These are phyloP conservation scores for Sitobion miscanthi DNA, from an alignment of 1,140 invertebrate species.

Conservation along the genomic window DNA sequence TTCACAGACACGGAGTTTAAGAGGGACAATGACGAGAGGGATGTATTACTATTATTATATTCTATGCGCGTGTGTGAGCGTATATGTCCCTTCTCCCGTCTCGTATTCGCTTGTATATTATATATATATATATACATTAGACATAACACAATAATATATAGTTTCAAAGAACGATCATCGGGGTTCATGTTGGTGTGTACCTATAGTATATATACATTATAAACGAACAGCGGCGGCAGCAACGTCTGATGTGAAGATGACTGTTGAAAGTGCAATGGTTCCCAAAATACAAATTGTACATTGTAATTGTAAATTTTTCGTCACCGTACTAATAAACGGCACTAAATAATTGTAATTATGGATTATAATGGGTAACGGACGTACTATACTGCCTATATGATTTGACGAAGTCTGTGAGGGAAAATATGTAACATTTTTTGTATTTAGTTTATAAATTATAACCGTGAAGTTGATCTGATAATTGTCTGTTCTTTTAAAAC, in stretches of 20 bases:
- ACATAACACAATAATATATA: constrained; percentile 7
- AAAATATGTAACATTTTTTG: neutral
- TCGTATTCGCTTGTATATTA: neutral
- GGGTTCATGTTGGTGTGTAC: neutral
- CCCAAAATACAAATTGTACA: neutral
- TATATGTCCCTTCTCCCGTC: neutral
- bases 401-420: neutral
- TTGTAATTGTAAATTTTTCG: neutral
- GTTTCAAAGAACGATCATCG: constrained; percentile 14
- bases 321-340: neutral
- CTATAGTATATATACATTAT: neutral
- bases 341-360: neutral
- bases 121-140: neutral
- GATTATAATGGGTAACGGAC: too few relatives aligned
- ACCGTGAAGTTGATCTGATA: neutral
- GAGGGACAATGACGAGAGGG: neutral
- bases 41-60: neutral
- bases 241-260: neutral
- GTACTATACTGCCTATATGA: neutral
- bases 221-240: neutral
- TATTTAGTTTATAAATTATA: neutral
- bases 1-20: constrained; percentile 41
- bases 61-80: neutral
- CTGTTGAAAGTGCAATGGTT: neutral
- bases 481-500: neutral